Base-by-base conservation (phyloP, 2,888 invertebrate species). In the Aproaerema taeniolella region DNA sequence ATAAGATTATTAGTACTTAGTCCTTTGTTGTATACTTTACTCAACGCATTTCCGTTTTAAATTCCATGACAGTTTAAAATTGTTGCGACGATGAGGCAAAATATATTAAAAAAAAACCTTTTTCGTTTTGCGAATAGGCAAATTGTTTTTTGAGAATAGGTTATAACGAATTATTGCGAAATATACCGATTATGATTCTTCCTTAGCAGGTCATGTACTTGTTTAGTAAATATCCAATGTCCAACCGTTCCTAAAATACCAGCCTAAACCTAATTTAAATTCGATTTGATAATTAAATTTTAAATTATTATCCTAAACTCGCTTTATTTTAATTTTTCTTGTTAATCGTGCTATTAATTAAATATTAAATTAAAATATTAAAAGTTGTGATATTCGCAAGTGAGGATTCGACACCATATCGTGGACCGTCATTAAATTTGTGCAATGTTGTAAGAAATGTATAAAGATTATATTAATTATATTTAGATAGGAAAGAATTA, bases 381-480 rank as follows among this genome's bases (percentile, higher is more conserved):
- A n/a, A n/a, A n/a, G n/a, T n/a, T n/a, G 16, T 28, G 28, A 9
- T 35, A 26, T 14, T 15, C 20, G 25, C 15, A 8, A 24, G 12
- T 11, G 29, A 11, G 9, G 12, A 55, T n/a, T 58, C 64, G 71
- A 65, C 67, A 54, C 68, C 79, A 81, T 77, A 80, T 80, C 81
- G 68, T 66, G 74, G 72, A 77, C 70, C 52, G 56, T 62, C 53
- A 69, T 73, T n/a, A n/a, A n/a, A n/a, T n/a, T 71, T 67, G 85
- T 86, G 85, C 85, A 86, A 86, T 85, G 78, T 79, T 73, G 71
- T 72, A 79, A 72, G 56, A 75, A 76, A 67, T 83, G 81, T 83
- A 81, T 71, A 76, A 74, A 68, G 61, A 62, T 55, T 56, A 61
- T 52, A 54, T 58, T 47, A 54, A 63, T 67, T 85, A 86, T 83